These are phyloP conservation scores for Bombus waltoni DNA, from an alignment of 1,140 invertebrate species.

Conservation along the genomic window DNA sequence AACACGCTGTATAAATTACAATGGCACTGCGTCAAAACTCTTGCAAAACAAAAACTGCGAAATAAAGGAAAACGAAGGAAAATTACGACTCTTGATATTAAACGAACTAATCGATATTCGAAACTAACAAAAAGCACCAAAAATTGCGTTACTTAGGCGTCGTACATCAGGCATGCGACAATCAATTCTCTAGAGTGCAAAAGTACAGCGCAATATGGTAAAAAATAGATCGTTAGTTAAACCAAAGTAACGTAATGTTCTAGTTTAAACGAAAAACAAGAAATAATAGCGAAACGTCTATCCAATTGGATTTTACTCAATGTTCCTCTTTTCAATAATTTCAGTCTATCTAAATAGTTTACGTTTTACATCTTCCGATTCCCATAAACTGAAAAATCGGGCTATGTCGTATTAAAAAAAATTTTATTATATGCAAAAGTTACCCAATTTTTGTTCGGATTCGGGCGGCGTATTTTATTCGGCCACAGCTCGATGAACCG, in stretches of 20 bases:
- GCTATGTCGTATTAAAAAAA: constrained; percentile 18
- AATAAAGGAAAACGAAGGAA: constrained; percentile 7
- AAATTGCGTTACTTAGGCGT: constrained; percentile 55
- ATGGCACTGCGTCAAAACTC: constrained; percentile 3
- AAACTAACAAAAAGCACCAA: constrained; percentile 56
- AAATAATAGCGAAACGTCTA: constrained; percentile 17
- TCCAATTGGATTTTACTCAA: constrained; percentile 7
- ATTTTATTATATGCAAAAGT: constrained; percentile 44
- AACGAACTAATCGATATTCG: constrained; percentile 16
- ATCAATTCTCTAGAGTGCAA: constrained; percentile 49
- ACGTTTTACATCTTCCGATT: not conserved
- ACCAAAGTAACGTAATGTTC: constrained; percentile 25
- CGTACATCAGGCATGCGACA: constrained; percentile 63
- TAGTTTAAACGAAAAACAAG: constrained; percentile 11
- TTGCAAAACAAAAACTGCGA: constrained; percentile 30
- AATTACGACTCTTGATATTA: constrained; percentile 11
- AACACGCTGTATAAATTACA: constrained; percentile 28
- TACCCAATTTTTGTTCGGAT: constrained; percentile 85
- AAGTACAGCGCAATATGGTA: constrained; percentile 68
- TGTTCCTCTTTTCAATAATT: not conserved
- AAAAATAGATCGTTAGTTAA: constrained; percentile 65
- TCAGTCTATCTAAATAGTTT: not conserved
- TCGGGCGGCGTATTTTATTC: constrained; percentile 93
- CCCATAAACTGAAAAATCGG: not conserved
- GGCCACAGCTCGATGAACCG: constrained; percentile 94